Evolutionary conservation across 2,888 invertebrate species (phyloP), one percentile per base, ranked within the genome.

Genomic region (Parapristionchus giblindavisi): DNA sequence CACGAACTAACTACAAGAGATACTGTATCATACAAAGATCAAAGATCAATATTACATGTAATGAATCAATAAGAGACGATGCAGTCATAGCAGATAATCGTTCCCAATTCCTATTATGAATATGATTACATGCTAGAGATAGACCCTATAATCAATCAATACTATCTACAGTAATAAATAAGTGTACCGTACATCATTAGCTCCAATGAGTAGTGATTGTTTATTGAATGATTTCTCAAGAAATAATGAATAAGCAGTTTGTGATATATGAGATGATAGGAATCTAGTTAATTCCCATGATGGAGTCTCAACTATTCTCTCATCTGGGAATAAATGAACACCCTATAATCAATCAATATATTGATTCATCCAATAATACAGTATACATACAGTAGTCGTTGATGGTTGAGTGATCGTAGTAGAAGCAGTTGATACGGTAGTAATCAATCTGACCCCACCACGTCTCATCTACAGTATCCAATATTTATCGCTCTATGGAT

Each of bases 191-290:
- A 77, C 78, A 68, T 77, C 70, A 68, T 81, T 81, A 0, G 82
- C 81, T 38, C 82, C 82, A 21, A 74, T 68, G 1, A 82, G 75
- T 5, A 82, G 61, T 36, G 81, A 77, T 65, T 82, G 76, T 1
- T 76, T 77, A 1, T 76, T 73, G 68, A 79, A 82, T n/a, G 71
- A 71, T 34, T 75, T 79, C 43, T 82, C 82, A 32, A 76, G 77
- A n/a, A 66, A 76, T 0, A 79, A 24, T 21, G 76, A 72, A 63
- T 82, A 82, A 21, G 79, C 34, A 0, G 77, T 75, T 36, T 82
- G 79, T 11, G 77, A 66, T 17, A 80, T 58, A 4, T 73, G 21
- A 38, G 77, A 78, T 56, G 78, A 79, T 0, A 81, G 17, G 36
- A 71, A 66, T 5, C 80, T 73, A 3, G 75, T 40, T 24, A 81